Base-by-base conservation (phyloP, 2,797 vertebrate genomes). In the Siniperca scherzeri region DNA sequence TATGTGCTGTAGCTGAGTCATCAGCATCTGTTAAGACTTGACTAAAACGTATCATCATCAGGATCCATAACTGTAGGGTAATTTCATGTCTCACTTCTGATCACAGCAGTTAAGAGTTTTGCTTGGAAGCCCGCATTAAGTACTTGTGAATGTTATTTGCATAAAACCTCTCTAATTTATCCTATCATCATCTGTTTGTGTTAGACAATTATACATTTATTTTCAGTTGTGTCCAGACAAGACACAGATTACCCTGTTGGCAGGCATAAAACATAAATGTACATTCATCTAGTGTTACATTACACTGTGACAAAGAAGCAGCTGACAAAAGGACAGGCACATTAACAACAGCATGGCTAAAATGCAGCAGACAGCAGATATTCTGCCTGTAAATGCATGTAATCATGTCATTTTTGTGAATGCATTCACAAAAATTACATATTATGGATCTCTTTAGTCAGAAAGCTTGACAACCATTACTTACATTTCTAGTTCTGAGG, bases 21-120 rank as follows among this genome's bases (percentile, higher is more conserved):
- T 33, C 19, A 71, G 68, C 68, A 60, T 77, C 36, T 42, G 46
- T 50, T 33, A 30, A 30, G 22, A 72, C 55, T 60, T 50, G 19
- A 27, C 22, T 73, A 27, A 59, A n/a, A 57, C 5, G 48, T 33
- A 40, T 78, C 56, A 42, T 53, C 48, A 33, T 38, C 13, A 67
- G 36, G 44, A 79, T 50, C n/a, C 33, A 10, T 21, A 14, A 55
- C 57, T 42, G 66, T 10, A 30, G 62, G 38, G 11, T 25, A 1
- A 67, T 67, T 57, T 67, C 27, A 48, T 19, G 33, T 69, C 30
- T 64, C 50, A 70, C 11, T 61, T 74, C 33, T 44, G 62, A 67
- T 56, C 72, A 8, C 38, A 56, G 64, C 57, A 33, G 36, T 33
- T 42, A 21, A n/a, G 40, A 36, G 42, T 30, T 62, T 53, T 16